phyloP scores from a whole-genome alignment of 2,113 vertebrate species.

The Colius striatus region DNA sequence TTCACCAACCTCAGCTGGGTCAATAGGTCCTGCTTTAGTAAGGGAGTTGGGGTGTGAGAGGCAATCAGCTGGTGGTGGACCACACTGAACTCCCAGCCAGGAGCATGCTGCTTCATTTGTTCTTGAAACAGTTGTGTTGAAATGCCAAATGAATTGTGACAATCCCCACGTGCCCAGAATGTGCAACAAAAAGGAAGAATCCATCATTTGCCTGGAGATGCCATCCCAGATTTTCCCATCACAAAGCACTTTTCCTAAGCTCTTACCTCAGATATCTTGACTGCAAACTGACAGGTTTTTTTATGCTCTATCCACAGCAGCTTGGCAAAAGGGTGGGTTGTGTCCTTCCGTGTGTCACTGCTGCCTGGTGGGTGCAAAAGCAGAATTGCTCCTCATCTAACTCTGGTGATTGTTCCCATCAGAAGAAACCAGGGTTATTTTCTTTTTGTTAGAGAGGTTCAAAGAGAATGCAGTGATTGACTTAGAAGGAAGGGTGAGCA shows the following conservation, averaged over 20 bases:
- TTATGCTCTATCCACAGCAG: background rate
- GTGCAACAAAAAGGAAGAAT: background rate
- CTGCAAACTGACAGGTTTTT: background rate
- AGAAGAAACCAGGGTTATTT: too few species aligned
- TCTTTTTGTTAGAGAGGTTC: background rate
- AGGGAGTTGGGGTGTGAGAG: background rate
- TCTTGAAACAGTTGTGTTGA: background rate
- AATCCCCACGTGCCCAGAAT: background rate
- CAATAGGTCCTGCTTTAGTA: background rate
- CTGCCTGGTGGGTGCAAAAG: accelerated
- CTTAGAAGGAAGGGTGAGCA: too few species aligned
- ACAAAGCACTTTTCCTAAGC: background rate
- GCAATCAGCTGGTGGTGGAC: background rate
- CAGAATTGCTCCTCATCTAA: background rate
- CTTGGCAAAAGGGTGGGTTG: accelerated
- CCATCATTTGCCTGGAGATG: background rate
- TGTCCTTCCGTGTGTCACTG: accelerated
- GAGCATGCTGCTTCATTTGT: background rate
- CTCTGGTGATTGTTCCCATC: too few species aligned
- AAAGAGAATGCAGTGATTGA: background rate
- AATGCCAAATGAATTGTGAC: background rate
- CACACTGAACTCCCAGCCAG: background rate
- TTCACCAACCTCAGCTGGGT: background rate
- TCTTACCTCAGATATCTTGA: background rate
- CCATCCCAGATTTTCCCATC: background rate